Evolutionary conservation across 2,113 vertebrate genomes (phyloP).

Genomic region (Menidia beryllina): DNA sequence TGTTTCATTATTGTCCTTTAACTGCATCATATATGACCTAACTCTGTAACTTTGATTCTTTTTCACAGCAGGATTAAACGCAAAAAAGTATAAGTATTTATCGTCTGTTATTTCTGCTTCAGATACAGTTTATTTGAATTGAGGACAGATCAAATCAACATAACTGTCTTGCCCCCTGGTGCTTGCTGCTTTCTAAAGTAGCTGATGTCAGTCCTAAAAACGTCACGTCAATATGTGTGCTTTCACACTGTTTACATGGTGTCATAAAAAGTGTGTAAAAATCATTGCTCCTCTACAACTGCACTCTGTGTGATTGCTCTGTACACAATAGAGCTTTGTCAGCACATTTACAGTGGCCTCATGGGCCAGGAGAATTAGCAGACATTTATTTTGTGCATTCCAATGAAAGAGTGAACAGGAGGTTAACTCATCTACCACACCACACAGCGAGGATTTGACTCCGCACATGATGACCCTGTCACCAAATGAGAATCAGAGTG

Average conservation of each 20-base stretch:
- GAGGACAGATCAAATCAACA: background rate
- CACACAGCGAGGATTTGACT: slow-evolving; percentile 12
- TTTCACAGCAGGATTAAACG: too few relatives aligned
- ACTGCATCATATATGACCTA: background rate
- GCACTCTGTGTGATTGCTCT: slow-evolving; percentile 62
- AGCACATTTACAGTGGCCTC: slow-evolving; percentile 33
- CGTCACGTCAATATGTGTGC: background rate
- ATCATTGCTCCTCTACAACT: slow-evolving; percentile 13
- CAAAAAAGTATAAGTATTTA: too few relatives aligned
- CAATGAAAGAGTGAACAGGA: slow-evolving; percentile 24
- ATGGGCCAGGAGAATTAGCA: slow-evolving; percentile 29
- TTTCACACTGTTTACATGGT: background rate
- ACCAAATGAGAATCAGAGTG: slow-evolving; percentile 16
- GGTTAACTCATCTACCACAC: slow-evolving; percentile 44
- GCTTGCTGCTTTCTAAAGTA: background rate
- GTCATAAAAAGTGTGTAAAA: slow-evolving; percentile 32
- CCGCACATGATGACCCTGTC: slow-evolving; percentile 1
- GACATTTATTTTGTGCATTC: slow-evolving; percentile 37
- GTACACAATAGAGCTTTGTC: slow-evolving; percentile 48
- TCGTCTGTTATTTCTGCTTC: too few relatives aligned
- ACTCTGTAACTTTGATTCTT: background rate
- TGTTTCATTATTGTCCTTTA: background rate
- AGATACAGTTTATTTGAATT: too few relatives aligned
- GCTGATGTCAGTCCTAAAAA: slow-evolving; percentile 1
- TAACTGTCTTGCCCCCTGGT: background rate